These are phyloP conservation scores for Beris chalybata DNA, from an alignment of 2,888 invertebrate genomes.

Conservation along the genomic window DNA sequence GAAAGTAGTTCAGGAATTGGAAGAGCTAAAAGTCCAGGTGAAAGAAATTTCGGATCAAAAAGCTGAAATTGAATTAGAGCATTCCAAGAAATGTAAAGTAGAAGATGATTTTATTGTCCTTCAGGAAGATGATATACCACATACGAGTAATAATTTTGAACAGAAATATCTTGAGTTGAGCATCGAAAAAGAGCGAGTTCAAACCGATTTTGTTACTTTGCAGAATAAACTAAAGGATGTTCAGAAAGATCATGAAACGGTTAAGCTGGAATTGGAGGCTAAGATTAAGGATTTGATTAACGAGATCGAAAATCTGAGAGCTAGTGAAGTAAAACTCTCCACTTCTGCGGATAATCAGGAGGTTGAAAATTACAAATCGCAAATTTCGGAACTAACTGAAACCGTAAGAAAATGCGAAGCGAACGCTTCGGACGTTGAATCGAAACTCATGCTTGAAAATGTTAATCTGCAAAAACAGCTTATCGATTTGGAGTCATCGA, in stretches of 20 bases:
- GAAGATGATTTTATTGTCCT: conserved; percentile 27
- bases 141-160: conserved; percentile 4
- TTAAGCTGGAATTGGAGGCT: background rate
- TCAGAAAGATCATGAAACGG: background rate
- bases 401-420: conserved; percentile 41
- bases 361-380: conserved; percentile 11
- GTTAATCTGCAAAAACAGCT: conserved; percentile 46
- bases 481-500: conserved; percentile 50
- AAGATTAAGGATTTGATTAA: background rate
- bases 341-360: background rate
- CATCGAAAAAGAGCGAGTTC: conserved; percentile 22
- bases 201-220: conserved; percentile 1
- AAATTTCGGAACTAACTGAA: conserved; percentile 42
- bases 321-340: background rate
- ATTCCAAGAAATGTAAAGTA: conserved; percentile 15
- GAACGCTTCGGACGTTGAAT: conserved; percentile 42
- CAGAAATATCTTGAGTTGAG: conserved; percentile 18
- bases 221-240: conserved; percentile 8
- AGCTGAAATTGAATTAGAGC: conserved; percentile 28
- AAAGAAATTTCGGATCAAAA: conserved; percentile 27
- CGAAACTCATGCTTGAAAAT: conserved; percentile 43
- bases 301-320: conserved; percentile 16
- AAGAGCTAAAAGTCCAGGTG: conserved; percentile 35
- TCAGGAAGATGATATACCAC: conserved; percentile 16
- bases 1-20: conserved; percentile 29